A percentile compares a stretch with the other conserved stretches of the same genome.
These are phyloP conservation scores for Acyrthosiphon pisum DNA, from an alignment of 1,140 invertebrate genomes.

Conservation along the genomic window DNA sequence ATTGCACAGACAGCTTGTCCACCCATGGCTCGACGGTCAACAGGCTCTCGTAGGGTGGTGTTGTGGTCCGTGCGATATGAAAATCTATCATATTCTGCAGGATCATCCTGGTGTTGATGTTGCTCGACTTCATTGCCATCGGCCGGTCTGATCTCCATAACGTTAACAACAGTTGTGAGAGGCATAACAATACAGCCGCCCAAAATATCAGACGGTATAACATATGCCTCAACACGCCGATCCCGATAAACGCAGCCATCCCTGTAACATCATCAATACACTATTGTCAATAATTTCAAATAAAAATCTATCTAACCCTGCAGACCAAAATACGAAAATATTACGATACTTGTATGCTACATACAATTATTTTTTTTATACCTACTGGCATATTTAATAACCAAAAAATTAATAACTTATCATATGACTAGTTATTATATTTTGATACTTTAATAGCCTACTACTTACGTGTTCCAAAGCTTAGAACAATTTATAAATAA, in stretches of 20 bases:
- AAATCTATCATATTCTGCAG: slow-evolving; percentile 39
- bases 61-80: not conserved
- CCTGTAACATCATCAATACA: slow-evolving; percentile 1
- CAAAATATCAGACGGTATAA: slow-evolving; percentile 49
- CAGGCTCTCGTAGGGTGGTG: slow-evolving; percentile 30
- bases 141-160: slow-evolving; percentile 6
- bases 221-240: slow-evolving; percentile 27
- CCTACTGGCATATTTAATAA: too few species aligned
- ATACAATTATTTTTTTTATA: not conserved
- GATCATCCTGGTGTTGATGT: not conserved
- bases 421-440: not conserved
- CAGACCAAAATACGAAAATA: not conserved
- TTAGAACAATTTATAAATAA: too few species aligned
- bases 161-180: slow-evolving; percentile 8
- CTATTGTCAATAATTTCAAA: not conserved
- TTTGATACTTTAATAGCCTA: not conserved
- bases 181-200: slow-evolving; percentile 44
- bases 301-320: not conserved
- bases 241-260: slow-evolving; percentile 5
- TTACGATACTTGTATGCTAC: not conserved
- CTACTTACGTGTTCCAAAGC: too few species aligned
- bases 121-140: not conserved
- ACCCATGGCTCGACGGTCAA: slow-evolving; percentile 67
- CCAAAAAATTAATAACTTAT: too few species aligned
- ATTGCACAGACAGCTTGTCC: slow-evolving; percentile 72